These are phyloP conservation scores for Daubentonia madagascariensis DNA, from an alignment of 2,113 vertebrate species.

Conservation along the genomic window DNA sequence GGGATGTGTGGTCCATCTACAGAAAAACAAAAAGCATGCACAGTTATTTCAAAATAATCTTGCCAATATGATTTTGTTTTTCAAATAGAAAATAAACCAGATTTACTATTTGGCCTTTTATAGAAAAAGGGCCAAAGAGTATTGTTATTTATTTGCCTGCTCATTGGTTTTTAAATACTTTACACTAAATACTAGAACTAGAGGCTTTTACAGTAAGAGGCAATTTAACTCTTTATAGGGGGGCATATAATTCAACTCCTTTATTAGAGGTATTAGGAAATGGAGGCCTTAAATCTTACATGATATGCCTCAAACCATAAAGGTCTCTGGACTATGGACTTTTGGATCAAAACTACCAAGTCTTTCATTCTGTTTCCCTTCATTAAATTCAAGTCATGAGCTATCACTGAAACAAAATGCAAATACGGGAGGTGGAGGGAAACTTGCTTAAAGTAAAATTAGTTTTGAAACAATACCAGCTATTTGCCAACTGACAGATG, in stretches of 20 bases:
- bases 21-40: slow-evolving; percentile 51
- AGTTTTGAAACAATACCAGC: neutral
- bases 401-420: slow-evolving; percentile 21
- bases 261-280: slow-evolving; percentile 17
- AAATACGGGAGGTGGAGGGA: neutral
- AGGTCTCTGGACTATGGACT: neutral
- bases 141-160: neutral
- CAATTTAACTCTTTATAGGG: neutral
- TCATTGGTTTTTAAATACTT: slow-evolving; percentile 4
- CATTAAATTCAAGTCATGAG: slow-evolving; percentile 40
- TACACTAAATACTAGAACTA: slow-evolving; percentile 1
- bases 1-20: slow-evolving; percentile 97
- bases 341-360: neutral
- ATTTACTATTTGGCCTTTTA: too few relatives aligned
- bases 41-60: slow-evolving; percentile 54
- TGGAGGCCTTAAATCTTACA: neutral
- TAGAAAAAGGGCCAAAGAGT: too few relatives aligned
- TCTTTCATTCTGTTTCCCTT: neutral
- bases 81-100: slow-evolving; percentile 19
- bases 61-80: neutral
- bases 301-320: neutral
- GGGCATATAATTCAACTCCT: neutral
- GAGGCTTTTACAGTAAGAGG: neutral
- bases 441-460: neutral
- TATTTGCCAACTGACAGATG: neutral